Evolutionary conservation across 1,140 invertebrate species (phyloP).

Genomic region (Plectrocnemia conspersa): DNA sequence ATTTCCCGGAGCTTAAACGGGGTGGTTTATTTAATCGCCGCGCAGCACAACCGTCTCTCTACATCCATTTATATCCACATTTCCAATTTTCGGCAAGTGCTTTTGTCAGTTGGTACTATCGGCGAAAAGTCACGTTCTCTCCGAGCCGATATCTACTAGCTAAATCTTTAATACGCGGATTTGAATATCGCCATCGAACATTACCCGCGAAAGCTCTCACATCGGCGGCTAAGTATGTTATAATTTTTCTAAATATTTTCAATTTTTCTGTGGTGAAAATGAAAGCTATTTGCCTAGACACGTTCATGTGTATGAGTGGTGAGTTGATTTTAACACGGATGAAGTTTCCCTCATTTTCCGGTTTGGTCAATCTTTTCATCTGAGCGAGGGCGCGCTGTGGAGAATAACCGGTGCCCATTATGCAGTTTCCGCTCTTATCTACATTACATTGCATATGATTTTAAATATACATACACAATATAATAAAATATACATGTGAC

Average conservation of each 20-base stretch:
- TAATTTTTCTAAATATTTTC: too few relatives aligned
- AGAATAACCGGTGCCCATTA: constrained; percentile 7
- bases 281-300: too few relatives aligned
- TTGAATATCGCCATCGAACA: constrained; percentile 14
- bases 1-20: too few relatives aligned
- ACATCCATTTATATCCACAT: constrained; percentile 12
- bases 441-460: neutral
- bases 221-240: too few relatives aligned
- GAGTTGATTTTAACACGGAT: too few relatives aligned
- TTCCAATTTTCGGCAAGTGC: constrained; percentile 15
- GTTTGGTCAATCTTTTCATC: constrained; percentile 10
- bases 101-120: constrained; percentile 13
- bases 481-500: too few relatives aligned
- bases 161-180: constrained; percentile 14
- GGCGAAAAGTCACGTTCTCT: constrained; percentile 9
- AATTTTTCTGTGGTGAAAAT: too few relatives aligned
- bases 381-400: constrained; percentile 1
- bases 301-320: too few relatives aligned
- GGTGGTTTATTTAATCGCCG: too few relatives aligned
- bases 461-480: too few relatives aligned
- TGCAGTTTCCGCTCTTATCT: constrained; percentile 3
- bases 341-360: neutral
- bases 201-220: neutral
- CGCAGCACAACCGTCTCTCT: neutral
- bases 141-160: neutral